Base-by-base conservation (phyloP, 2,888 invertebrate species). In the Tetranychus piercei region DNA sequence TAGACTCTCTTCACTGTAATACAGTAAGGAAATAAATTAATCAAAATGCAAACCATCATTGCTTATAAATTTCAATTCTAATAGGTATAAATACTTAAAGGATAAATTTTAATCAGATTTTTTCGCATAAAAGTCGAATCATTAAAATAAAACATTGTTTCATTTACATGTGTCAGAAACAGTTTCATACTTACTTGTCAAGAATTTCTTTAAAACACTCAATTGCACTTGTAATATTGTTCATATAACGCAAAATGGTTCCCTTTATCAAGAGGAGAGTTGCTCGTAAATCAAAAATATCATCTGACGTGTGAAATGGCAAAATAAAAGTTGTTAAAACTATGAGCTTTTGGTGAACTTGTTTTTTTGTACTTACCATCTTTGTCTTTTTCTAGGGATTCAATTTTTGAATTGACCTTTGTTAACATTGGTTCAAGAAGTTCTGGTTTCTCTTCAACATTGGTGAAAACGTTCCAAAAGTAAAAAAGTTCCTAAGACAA, bases 381-480 rank as follows among this genome's bases (percentile, higher is more conserved):
- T 69, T 69, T n/a, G n/a, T 69, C 22, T n/a, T 69, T 23, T 69
- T 6, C 5, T 18, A 22, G 22, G 6, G 20, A 22, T 18, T 69
- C 69, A 69, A 69, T 4, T 8, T 22, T 71, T 55, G 55, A 3
- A 55, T 55, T 55, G 55, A 55, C 15, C 44, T 88, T 87, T 78
- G 90, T 78, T 22, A 82, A 76, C 66, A 83, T 80, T n/a, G 81
- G 81, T 74, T 82, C 81, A 71, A 83, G 76, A 71, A 83, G 83
- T 44, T 86, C 84, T 75, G 86, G 86, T 78, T 90, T 87, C 80
- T 88, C 89, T 18, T 88, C 88, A 77, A 94, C 84, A 4, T 92
- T 87, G 79, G 88, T 88, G 82, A 95, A 92, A 79, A 92, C 87
- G 84, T 95, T 95, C 94, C 94, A 95, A 8, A 94, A 85, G 81